Evolutionary conservation across 1,140 invertebrate genomes (phyloP).

Genomic region (Wiebesia pumilae): DNA sequence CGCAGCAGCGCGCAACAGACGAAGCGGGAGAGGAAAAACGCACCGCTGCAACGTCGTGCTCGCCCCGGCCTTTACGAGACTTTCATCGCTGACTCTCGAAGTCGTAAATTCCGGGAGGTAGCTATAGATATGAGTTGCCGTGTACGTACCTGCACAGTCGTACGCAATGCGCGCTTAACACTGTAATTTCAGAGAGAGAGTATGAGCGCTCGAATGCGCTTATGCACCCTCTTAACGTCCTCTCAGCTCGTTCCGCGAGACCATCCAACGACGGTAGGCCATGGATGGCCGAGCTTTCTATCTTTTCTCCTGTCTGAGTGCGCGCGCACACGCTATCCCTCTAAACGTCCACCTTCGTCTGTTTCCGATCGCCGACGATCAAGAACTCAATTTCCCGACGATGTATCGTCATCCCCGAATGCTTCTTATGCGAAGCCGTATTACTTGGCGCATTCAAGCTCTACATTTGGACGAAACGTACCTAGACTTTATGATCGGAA

Average conservation of each 20-base stretch:
- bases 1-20: not conserved
- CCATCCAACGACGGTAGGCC: not conserved
- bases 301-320: constrained; percentile 45
- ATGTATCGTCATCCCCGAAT: not conserved
- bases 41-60: not conserved
- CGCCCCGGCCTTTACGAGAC: constrained; percentile 62
- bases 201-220: not conserved
- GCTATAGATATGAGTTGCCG: constrained; percentile 1
- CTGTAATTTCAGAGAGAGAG: constrained; percentile 63
- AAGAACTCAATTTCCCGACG: not conserved
- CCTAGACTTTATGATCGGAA: too few relatives aligned
- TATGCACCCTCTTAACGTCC: constrained; percentile 42
- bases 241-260: constrained; percentile 40
- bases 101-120: constrained; percentile 64
- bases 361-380: not conserved
- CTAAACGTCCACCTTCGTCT: not conserved
- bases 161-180: constrained; percentile 62
- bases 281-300: constrained; percentile 26
- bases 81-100: constrained; percentile 65
- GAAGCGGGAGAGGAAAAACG: constrained; percentile 34
- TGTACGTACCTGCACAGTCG: constrained; percentile 40
- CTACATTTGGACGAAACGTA: too few relatives aligned
- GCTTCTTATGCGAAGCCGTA: too few relatives aligned
- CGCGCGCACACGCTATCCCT: not conserved
- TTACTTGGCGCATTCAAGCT: too few relatives aligned